Evolutionary conservation across 2,888 invertebrate species (phyloP).

Genomic region (Apamea monoglypha): DNA sequence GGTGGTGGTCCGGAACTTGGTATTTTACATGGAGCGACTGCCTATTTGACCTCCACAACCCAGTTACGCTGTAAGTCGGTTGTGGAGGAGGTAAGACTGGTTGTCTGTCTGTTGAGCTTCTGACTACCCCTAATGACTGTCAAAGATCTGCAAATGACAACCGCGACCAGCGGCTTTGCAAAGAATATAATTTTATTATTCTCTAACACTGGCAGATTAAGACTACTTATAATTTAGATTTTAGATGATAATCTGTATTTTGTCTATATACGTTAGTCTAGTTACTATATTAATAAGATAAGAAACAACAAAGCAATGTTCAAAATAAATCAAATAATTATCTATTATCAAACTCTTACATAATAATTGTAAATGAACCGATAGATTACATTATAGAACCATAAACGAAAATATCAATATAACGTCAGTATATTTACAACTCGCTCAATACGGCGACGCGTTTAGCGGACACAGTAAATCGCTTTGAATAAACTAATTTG

Average conservation of each 20-base stretch:
- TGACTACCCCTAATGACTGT: too few species aligned
- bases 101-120: background rate
- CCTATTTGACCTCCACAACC: background rate
- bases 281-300: background rate
- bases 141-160: background rate
- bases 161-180: background rate
- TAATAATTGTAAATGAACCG: background rate
- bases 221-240: background rate
- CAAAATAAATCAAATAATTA: background rate
- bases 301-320: background rate
- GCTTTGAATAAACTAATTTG: background rate
- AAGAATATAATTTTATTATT: background rate
- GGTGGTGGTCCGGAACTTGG: too few species aligned
- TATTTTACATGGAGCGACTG: background rate
- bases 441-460: background rate
- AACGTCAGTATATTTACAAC: slow-evolving; percentile 15
- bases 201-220: background rate
- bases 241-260: background rate
- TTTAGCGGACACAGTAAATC: background rate
- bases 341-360: background rate
- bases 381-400: background rate
- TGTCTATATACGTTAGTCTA: background rate
- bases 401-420: background rate
- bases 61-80: background rate
- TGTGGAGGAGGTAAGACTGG: background rate